Base-by-base conservation (phyloP, 2,888 invertebrate species). In the Pristionchus entomophagus region DNA sequence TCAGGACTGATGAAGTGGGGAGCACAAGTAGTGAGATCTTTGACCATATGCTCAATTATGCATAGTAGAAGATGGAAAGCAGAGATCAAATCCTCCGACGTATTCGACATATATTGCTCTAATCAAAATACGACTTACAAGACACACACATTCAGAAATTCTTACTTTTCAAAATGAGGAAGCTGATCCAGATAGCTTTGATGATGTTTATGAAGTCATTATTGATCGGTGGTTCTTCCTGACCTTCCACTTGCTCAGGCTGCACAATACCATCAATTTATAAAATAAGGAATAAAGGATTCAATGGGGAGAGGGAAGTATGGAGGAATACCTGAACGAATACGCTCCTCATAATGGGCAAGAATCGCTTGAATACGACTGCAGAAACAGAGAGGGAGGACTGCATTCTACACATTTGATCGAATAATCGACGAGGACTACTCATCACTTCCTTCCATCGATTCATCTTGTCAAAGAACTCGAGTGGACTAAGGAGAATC, bases 61-160 rank as follows among this genome's bases (percentile, higher is more conserved):
- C 97, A 97, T 86, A 98, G 95, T 80, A 99, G 94, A 81, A 99
- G 95, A 94, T 98, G 97, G 93, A 97, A 97, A 88, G 97, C 97
- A 93, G 97, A 97, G 1, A 99, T 97, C 86, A 99, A 95, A 94
- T 99, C 98, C 93, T 97, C 96, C 78, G 96, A 96, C 41, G 45
- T 29, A 53, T 22, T 38, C 45, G 38, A 56, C n/a, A 53, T 45
- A 35, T 82, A 82, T 0, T 82, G 56, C 26, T 82, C 82, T 82
- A n/a, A 53, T n/a, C 12, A 26, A 10, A 45, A 14, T 56, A 56
- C 2, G 56, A 19, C 56, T 51, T 51, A 51, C 19, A 51, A 51
- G 19, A 5, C 51, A 51, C 19, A 51, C 2, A 51, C 12, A 51
- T 51, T 17, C 19, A 51, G 19, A 51, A 51, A 51, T n/a, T 51